Evolutionary conservation across 2,888 invertebrate genomes (phyloP), one percentile per base, ranked within the genome.

Genomic region (Anoplius nigerrimus): DNA sequence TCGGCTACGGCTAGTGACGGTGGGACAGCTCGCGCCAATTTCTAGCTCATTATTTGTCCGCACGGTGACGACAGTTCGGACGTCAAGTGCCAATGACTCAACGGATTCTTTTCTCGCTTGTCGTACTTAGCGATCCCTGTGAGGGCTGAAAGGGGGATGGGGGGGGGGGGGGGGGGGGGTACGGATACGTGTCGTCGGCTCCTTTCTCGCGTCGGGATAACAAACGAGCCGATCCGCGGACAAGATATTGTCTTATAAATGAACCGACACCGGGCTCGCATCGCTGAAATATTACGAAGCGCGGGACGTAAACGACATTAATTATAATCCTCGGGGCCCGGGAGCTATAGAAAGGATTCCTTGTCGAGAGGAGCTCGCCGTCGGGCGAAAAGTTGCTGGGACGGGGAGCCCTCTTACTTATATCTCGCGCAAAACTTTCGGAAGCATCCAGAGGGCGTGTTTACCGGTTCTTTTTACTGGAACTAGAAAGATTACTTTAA

Each of bases 191-290:
- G n/a, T n/a, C n/a, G 16, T 43, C 52, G 55, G 16, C 52, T 22
- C 24, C 21, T 60, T 52, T 52, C 62, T 62, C 45, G 48, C 63
- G 51, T 48, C 59, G n/a, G 67, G 65, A 69, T 75, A 77, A 77
- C 69, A 65, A 75, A 75, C 69, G 70, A 75, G 71, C 67, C 66
- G 77, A 78, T 77, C 72, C 45, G 63, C 18, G 16, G 62, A 56
- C 70, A 58, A 75, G 78, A 78, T 78, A 78, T 71, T 71, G 69
- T 74, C 67, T 77, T 78, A 78, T 72, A 78, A 78, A 78, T 78
- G 75, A 73, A 66, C 65, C 69, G 6, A 42, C 27, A 0, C 56
- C 53, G 43, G 58, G 51, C 57, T 54, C 65, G 60, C 60, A 48
- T 18, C 48, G 48, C 16, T 18, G 21, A 67, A 58, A 73, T 73